Evolutionary conservation across 1,140 invertebrate species (phyloP), one percentile per base, ranked within the genome.

Genomic region (Drosophila novamexicana): DNA sequence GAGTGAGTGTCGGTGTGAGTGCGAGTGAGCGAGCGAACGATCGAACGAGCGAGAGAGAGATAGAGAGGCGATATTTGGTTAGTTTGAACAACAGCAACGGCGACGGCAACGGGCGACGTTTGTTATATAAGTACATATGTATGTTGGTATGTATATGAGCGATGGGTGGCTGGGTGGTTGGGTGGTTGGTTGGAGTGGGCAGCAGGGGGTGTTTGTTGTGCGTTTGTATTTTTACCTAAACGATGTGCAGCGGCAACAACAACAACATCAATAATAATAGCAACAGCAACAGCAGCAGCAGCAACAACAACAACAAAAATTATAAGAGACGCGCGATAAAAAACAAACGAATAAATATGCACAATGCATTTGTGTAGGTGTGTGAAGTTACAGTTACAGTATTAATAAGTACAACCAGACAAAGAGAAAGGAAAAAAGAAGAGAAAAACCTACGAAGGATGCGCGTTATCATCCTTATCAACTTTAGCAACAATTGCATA

Each of bases 251-350:
- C 79, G 62, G 42, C 79, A 77, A 49, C 77, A 59, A 56, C 71
- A 82, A 61, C 79, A 70, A 70, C 75, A 77, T 62, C 74, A 77
- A 63, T 66, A 68, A 63, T 64, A 85, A 64, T 47, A 61, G n/a
- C 50, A 53, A 6, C n/a, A 34, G 7, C 34, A 53, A 3, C 49
- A 54, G 14, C 52, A 29, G 9, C 22, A 29, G 14, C 39, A 44
- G 14, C 44, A 54, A 29, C 39, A 79, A 16, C 29, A 71, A 10
- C 52, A 34, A 49, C n/a, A 70, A 34, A 34, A n/a, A 50, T 7
- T 18, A 18, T 18, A 47, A 40, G n/a, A 54, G 52, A 18, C 34
- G 34, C 52, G 52, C 14, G 9, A 34, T 29, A 52, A 52, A 52
- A 52, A 52, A 14, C 32, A 52, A 52, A 52, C 7, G 32, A 52